Conservation (phyloP, 2,797 vertebrate species). For the Antrozous pallidus region DNA sequence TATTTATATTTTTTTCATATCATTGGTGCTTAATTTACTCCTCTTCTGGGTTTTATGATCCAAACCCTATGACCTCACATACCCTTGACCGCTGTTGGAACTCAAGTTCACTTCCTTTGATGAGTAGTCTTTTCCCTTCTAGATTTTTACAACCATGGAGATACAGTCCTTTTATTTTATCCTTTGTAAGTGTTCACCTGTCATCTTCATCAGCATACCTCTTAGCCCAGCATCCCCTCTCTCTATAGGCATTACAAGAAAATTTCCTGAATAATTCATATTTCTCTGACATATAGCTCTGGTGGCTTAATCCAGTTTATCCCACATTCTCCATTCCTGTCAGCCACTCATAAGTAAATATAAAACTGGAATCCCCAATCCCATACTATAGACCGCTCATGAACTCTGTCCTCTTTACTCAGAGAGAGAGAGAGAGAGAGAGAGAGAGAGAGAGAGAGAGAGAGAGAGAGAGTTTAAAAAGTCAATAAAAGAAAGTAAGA, state of each 20-base stretch:
- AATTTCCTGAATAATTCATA: background rate
- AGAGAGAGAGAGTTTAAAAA: background rate
- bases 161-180: background rate
- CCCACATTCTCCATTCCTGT: background rate
- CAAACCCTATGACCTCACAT: background rate
- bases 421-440: no score
- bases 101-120: constrained; percentile 22
- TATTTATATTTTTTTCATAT: background rate
- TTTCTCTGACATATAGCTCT: background rate
- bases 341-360: background rate
- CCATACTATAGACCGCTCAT: background rate
- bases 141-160: background rate
- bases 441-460: background rate
- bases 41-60: background rate
- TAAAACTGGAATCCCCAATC: background rate
- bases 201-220: background rate
- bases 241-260: background rate
- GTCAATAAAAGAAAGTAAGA: constrained; percentile 1
- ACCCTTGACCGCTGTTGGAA: background rate
- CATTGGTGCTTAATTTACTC: background rate
- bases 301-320: background rate
- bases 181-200: background rate
- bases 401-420: background rate
- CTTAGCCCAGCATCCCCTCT: background rate
- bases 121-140: background rate